Conservation (phyloP, 2,113 vertebrate species). For the Gallinago undulata region DNA sequence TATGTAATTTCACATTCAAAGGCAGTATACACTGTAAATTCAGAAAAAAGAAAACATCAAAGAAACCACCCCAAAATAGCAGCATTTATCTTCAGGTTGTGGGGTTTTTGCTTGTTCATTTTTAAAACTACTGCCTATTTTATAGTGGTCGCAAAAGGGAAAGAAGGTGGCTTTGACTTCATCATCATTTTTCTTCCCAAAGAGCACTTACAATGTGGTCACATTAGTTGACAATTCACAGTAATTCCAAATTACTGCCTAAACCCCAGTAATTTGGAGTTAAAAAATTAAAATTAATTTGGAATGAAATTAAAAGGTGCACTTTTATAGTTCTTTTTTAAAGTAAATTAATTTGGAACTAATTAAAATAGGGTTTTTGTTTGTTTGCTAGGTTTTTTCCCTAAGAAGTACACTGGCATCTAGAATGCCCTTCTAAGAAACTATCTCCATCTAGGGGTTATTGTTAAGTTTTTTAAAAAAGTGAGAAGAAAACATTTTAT, state of each 20-base stretch:
- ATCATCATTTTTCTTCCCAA: not conserved
- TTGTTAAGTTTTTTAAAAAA: not conserved
- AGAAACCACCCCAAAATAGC: not conserved
- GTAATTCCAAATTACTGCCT: not conserved
- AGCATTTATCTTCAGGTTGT: not conserved
- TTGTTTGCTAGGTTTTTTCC: not conserved
- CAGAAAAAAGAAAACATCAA: not conserved
- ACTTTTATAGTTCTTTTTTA: not conserved
- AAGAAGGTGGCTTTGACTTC: not conserved
- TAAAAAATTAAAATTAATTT: not conserved
- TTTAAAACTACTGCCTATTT: not conserved
- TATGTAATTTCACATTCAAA: not conserved
- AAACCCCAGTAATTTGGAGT: not conserved
- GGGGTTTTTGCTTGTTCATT: not conserved
- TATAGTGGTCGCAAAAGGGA: not conserved
- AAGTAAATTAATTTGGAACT: not conserved
- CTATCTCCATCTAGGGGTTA: not conserved
- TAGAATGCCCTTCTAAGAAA: not conserved
- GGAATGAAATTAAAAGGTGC: not conserved
- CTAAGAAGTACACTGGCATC: accelerated
- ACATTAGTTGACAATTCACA: not conserved
- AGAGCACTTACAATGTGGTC: not conserved
- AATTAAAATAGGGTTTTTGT: not conserved
- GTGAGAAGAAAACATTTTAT: not conserved
- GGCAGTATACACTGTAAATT: not conserved